Evolutionary conservation across 2,888 invertebrate species (phyloP).

Genomic region (Chelonus formosanus): DNA sequence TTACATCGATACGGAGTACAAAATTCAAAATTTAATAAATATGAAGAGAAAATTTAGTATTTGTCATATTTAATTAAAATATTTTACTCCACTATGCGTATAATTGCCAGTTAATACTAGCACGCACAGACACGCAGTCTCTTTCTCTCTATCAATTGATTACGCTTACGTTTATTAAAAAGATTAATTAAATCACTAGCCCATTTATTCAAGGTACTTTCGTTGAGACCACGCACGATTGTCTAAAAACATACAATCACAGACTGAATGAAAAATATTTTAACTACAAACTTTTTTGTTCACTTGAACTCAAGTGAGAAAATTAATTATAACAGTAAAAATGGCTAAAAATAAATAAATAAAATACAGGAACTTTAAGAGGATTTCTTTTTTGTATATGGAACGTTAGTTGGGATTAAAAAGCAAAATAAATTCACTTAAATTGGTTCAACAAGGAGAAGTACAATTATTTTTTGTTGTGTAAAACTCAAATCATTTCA

Average conservation of each 20-base stretch:
- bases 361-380: too few species aligned
- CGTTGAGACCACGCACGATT: conserved; percentile 44
- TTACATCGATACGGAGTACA: conserved; percentile 34
- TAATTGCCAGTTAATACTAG: conserved; percentile 27
- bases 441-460: conserved; percentile 19
- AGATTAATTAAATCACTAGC: conserved; percentile 40
- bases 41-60: conserved; percentile 30
- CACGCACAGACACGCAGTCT: conserved; percentile 38
- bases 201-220: conserved; percentile 47
- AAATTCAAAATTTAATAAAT: conserved; percentile 34
- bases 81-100: conserved; percentile 27
- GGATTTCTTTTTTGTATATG: background rate
- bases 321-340: background rate
- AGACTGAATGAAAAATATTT: conserved; percentile 4
- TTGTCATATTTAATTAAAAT: background rate
- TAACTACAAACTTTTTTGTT: too few species aligned
- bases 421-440: background rate
- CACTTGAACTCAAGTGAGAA: background rate
- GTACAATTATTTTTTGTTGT: conserved; percentile 24
- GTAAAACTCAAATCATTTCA: conserved; percentile 50
- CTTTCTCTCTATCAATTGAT: conserved; percentile 33
- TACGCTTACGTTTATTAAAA: conserved; percentile 32
- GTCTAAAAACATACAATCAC: conserved; percentile 38
- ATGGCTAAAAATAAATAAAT: too few species aligned
- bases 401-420: conserved; percentile 4